Evolutionary conservation across 2,797 vertebrate genomes (phyloP).

Genomic region (Rallus crepitans): DNA sequence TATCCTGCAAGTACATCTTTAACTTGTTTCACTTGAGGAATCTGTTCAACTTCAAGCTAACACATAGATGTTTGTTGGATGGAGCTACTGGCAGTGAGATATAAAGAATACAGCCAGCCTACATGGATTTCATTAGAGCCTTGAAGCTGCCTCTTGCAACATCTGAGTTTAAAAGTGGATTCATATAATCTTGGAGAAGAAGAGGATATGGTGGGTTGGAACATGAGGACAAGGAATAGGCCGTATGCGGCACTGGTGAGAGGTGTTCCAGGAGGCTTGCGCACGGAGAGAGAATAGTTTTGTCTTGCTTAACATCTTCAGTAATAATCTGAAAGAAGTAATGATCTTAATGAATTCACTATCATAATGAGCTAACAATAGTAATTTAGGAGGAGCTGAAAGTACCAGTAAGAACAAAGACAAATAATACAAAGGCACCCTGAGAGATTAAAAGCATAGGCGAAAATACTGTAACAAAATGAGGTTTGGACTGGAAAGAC

Average conservation of each 20-base stretch:
- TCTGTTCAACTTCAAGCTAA: background rate
- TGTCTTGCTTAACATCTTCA: conserved; percentile 48
- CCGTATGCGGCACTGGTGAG: background rate
- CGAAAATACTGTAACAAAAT: conserved; percentile 61
- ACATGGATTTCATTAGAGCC: background rate
- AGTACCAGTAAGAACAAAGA: conserved; percentile 66
- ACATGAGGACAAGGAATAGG: background rate
- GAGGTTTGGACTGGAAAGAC: conserved; percentile 64
- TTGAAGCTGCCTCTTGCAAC: background rate
- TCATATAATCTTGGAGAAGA: background rate
- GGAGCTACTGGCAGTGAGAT: background rate
- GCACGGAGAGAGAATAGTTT: background rate
- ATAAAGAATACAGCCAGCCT: background rate
- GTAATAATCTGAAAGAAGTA: conserved; percentile 50
- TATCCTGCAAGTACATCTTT: background rate
- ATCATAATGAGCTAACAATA: conserved; percentile 65
- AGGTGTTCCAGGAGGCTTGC: background rate
- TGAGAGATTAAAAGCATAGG: conserved; percentile 62
- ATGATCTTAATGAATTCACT: conserved; percentile 62
- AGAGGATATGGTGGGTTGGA: background rate
- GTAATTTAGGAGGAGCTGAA: conserved; percentile 65
- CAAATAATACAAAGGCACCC: conserved; percentile 59
- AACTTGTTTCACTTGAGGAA: background rate
- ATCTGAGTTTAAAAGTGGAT: background rate
- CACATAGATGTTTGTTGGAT: background rate